These are phyloP conservation scores for Mycetomoellerius zeteki DNA, from an alignment of 1,140 invertebrate species.

Conservation along the genomic window DNA sequence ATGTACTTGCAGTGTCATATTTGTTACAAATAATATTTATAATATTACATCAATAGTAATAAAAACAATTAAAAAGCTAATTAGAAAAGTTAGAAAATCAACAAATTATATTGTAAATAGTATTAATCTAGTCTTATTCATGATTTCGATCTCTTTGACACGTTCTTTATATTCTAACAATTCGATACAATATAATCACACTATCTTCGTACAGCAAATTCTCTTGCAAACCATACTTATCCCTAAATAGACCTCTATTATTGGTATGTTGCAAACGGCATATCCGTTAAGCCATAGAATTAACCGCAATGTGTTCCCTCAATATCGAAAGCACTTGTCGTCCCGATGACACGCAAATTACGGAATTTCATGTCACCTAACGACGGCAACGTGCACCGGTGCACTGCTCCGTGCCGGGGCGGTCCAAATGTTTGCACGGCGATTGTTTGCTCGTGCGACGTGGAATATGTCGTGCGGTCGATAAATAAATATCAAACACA, in stretches of 20 bases:
- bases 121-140: neutral
- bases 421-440: slow-evolving; percentile 67
- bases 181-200: neutral
- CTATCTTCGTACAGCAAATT: neutral
- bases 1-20: no score
- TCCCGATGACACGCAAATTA: slow-evolving; percentile 58
- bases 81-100: no score
- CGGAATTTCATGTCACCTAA: slow-evolving; percentile 56
- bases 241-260: slow-evolving; percentile 26
- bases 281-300: slow-evolving; percentile 33
- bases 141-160: neutral
- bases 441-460: slow-evolving; percentile 72
- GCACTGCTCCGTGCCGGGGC: neutral
- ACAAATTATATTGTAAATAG: no score
- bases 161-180: neutral
- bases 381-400: slow-evolving; percentile 46
- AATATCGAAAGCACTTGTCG: slow-evolving; percentile 46
- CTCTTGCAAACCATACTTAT: slow-evolving; percentile 14
- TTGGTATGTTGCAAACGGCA: slow-evolving; percentile 20
- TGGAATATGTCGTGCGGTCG: slow-evolving; percentile 72
- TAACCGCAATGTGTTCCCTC: slow-evolving; percentile 33
- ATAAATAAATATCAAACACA: slow-evolving; percentile 78
- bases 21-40: no score
- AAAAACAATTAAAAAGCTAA: no score
- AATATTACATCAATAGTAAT: no score